Base-by-base conservation (phyloP, 2,113 vertebrate genomes). In the Salvelinus alpinus region DNA sequence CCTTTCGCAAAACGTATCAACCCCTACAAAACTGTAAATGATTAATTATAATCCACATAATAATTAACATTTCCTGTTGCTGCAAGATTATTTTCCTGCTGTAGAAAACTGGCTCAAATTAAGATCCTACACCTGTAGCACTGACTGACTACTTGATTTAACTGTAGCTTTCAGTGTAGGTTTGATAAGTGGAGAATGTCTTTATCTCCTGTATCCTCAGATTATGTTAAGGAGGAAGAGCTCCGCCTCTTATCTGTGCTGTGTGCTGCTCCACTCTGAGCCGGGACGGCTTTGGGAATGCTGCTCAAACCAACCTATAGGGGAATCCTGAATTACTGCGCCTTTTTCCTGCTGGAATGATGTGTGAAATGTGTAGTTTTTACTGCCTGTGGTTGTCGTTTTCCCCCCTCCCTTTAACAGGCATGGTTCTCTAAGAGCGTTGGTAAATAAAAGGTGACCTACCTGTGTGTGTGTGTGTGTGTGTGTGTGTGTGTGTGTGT, bases 351-450 rank as follows among this genome's bases (percentile, higher is more conserved):
- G 71, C 62, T 73, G 86, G 89, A 90, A 87, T 82, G 47, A 88
- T 88, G 88, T 90, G 88, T 88, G 86, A 91, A 92, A 91, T 86
- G 76, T 91, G 90, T 91, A 87, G 88, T 89, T 85, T 89, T 78
- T 74, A 82, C 78, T 29, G 70, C 80, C 83, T 79, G 79, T 78
- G 85, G 85, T 68, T 38, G 3, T 22, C 59, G 4, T 62, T 68
- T 5, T 12, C 16, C 12, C 14, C 69, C 8, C 12, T 57, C 54
- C 81, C 81, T 77, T 87, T 86, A 87, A 75, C 82, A 86, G 78
- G 76, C 87, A 86, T 72, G 67, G 72, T 51, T 80, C 72, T 76
- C 5, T 44, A 73, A 69, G 38, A 66, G 34, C 38, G 70, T 77
- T 67, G 62, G 62, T 74, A 54, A 78, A 64, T 70, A 51, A 16